These are phyloP conservation scores for Leucoraja erinaceus DNA, from an alignment of 2,113 vertebrate genomes.

Conservation along the genomic window DNA sequence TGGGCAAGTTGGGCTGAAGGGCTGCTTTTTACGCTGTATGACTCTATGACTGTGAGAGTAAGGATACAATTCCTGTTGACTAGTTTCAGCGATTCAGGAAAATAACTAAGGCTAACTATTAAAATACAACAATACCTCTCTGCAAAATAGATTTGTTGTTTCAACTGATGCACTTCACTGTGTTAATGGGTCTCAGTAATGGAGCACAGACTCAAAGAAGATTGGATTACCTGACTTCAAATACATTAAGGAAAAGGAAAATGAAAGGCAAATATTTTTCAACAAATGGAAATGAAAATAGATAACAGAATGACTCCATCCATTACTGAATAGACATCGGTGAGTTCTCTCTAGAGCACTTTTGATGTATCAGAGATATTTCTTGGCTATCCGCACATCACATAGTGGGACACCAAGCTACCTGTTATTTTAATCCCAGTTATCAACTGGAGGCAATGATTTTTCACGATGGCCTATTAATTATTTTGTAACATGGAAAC, in stretches of 20 bases:
- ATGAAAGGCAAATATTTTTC: background rate
- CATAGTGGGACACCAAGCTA: background rate
- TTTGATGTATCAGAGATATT: too few species aligned
- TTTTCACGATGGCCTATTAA: background rate
- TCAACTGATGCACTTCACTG: background rate
- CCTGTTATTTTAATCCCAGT: background rate
- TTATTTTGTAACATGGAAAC: background rate
- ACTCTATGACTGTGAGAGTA: background rate
- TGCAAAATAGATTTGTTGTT: background rate
- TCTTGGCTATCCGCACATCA: background rate
- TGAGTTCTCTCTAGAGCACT: too few species aligned
- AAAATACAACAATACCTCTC: background rate
- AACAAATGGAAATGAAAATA: background rate
- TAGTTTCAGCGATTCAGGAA: background rate
- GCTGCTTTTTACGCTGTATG: too few species aligned
- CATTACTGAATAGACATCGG: too few species aligned
- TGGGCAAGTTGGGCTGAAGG: too few species aligned
- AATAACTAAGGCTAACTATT: background rate
- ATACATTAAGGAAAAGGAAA: background rate
- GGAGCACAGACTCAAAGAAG: background rate
- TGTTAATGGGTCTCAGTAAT: background rate
- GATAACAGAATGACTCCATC: background rate
- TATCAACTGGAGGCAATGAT: background rate
- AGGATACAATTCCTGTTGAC: background rate
- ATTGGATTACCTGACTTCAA: background rate